Base-by-base conservation (phyloP, 2,888 invertebrate species). In the Eupithecia subumbrata region DNA sequence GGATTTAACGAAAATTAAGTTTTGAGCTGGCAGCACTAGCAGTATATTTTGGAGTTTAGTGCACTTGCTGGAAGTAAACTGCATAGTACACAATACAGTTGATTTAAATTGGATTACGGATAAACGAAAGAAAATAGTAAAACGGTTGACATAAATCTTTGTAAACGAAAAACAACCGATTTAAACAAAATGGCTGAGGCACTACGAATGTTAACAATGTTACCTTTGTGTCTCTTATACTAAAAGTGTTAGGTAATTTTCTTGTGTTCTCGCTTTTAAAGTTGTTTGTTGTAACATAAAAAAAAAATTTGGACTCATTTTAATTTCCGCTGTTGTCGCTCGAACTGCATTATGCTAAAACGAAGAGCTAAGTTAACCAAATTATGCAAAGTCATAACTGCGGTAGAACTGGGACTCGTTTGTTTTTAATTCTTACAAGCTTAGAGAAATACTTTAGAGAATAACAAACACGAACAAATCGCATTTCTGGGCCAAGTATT, bases 321-420 rank as follows among this genome's bases (percentile, higher is more conserved):
- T 45, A 45, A 68, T 68, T 71, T 74, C 40, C n/a, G 73, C 43
- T 73, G 60, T 60, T 74, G 71, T 66, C 71, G 71, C 68, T 71
- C 60, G 60, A 75, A 68, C 71, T 68, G 48, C 74, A 80, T 74
- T 77, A 72, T 71, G 69, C 72, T 75, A 77, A 73, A 69, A 71
- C 71, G 74, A 74, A 75, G 73, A 66, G 75, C 74, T 72, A 69
- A 71, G 76, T 79, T 73, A 76, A 77, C 76, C n/a, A 69, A 79
- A 79, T 78, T 81, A 79, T 78, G 77, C 76, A 78, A 77, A 78
- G 74, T 76, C 75, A 71, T 77, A 78, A 76, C 72, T 72, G 76
- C 72, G 68, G 68, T 22, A 73, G 12, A 71, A 76, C 66, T 45
- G 14, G 11, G 63, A 5, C 16, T 63, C 25, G 69, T 72, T 77